These are phyloP conservation scores for Corvus cornix DNA, from an alignment of 2,113 vertebrate genomes.

Conservation along the genomic window DNA sequence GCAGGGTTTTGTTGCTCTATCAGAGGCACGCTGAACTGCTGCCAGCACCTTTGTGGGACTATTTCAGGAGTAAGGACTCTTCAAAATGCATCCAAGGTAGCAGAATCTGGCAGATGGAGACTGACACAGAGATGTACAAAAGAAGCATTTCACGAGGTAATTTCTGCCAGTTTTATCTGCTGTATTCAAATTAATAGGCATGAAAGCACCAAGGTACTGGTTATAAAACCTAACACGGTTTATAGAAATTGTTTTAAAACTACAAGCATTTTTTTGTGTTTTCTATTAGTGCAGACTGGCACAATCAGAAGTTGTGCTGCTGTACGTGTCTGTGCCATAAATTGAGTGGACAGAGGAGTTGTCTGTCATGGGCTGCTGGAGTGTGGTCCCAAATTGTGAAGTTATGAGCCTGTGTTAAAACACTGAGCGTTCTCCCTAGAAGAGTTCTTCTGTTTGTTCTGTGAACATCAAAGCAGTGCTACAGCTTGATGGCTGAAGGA, in stretches of 20 bases:
- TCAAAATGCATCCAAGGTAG: background rate
- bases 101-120: background rate
- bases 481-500: background rate
- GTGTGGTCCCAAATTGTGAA: background rate
- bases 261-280: background rate
- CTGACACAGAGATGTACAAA: background rate
- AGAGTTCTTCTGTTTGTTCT: background rate
- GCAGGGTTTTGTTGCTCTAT: background rate
- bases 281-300: background rate
- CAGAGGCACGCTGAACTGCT: background rate
- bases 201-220: background rate
- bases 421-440: background rate
- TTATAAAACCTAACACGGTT: background rate
- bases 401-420: background rate
- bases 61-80: background rate
- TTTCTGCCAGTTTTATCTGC: conserved; percentile 5
- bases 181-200: background rate
- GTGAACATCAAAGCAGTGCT: background rate
- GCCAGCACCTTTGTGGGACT: background rate
- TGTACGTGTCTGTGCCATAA: background rate
- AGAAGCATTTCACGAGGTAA: background rate
- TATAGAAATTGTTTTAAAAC: background rate
- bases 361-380: background rate
- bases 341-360: background rate
- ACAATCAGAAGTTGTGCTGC: background rate